Base-by-base conservation (phyloP, 2,113 vertebrate genomes). In the Gambusia holbrooki region DNA sequence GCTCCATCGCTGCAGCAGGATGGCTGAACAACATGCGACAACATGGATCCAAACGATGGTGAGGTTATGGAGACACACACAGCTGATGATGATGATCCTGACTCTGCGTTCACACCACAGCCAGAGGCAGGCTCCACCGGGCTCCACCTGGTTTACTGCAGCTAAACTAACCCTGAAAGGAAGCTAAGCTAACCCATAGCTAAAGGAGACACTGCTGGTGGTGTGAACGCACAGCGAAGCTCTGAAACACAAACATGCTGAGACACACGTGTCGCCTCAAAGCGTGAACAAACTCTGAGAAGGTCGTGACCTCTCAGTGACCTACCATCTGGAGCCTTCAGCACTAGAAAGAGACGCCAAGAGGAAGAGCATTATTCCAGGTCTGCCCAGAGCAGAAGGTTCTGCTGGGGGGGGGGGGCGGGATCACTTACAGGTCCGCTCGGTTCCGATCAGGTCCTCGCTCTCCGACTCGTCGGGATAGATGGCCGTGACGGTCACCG, bases 401-500 rank as follows among this genome's bases (percentile, higher is more conserved):
- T 27, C 40, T 30, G 73, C 12, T 17, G 35, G 25, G 30, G 54
- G 6, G n/a, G 7, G 33, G 33, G 60, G 48, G 11, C 9, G 0
- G 10, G 19, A 3, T n/a, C 69, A 90, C 96, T 95, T 94, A 99
- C 98, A 1, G 83, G 98, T 99, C 35, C 95, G 93, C 82, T 98
- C 94, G 58, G 76, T 93, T 62, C 96, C 97, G 76, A 94, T 94
- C 73, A 99, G 90, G 67, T 96, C 96, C 82, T 98, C 97, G 1
- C 97, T 99, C 90, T 99, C 98, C 0, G 97, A 96, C 78, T 99
- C 98, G 80, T 99, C 98, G 0, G 97, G 97, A 89, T 99, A 99
- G 88, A 99, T 97, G 82, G 96, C 98, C 2, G 98, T 98, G 37
- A 99, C 88, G 0, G 96, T 96, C 72, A 99, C 90, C 0, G 94